Percentiles rank a stretch among this genome's conserved stretches.
Evolutionary conservation across 2,888 invertebrate genomes (phyloP).

Genomic region (Luperina testacea): DNA sequence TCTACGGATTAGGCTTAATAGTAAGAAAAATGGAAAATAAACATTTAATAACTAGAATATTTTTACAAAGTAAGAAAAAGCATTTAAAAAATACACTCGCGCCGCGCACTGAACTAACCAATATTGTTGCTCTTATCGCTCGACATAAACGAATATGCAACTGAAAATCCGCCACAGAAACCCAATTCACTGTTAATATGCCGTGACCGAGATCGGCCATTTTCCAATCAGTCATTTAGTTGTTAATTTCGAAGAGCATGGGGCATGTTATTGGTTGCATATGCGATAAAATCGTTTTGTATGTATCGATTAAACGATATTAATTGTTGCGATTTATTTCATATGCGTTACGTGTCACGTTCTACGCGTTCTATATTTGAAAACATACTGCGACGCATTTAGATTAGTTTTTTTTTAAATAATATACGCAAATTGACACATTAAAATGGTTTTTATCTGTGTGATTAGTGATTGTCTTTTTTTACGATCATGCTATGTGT

Average conservation of each 20-base stretch:
- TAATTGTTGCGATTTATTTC: slow-evolving; percentile 72
- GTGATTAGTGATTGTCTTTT: slow-evolving; percentile 23
- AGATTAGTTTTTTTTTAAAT: slow-evolving; percentile 10
- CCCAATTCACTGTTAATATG: slow-evolving; percentile 89
- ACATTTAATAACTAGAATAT: slow-evolving; percentile 22
- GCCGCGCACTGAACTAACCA: slow-evolving; percentile 67
- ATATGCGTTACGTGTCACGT: slow-evolving; percentile 62
- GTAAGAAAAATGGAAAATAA: slow-evolving; percentile 40
- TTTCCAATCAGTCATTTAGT: slow-evolving; percentile 88
- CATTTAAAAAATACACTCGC: slow-evolving; percentile 67
- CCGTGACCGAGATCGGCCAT: slow-evolving; percentile 85
- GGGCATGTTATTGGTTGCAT: slow-evolving; percentile 88
- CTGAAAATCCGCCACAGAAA: slow-evolving; percentile 86
- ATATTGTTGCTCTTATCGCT: slow-evolving; percentile 82
- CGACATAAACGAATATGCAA: slow-evolving; percentile 77
- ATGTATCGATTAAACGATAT: slow-evolving; percentile 78
- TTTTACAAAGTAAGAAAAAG: slow-evolving; percentile 43
- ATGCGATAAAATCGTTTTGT: slow-evolving; percentile 73
- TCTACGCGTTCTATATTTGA: slow-evolving; percentile 66
- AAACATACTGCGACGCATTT: slow-evolving; percentile 41
- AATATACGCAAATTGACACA: slow-evolving; percentile 9
- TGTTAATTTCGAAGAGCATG: slow-evolving; percentile 89
- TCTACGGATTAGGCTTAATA: slow-evolving; percentile 75
- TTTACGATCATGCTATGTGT: slow-evolving; percentile 19
- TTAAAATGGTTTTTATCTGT: slow-evolving; percentile 25